Conservation (phyloP, 2,797 vertebrate species). For the Lates japonicus region DNA sequence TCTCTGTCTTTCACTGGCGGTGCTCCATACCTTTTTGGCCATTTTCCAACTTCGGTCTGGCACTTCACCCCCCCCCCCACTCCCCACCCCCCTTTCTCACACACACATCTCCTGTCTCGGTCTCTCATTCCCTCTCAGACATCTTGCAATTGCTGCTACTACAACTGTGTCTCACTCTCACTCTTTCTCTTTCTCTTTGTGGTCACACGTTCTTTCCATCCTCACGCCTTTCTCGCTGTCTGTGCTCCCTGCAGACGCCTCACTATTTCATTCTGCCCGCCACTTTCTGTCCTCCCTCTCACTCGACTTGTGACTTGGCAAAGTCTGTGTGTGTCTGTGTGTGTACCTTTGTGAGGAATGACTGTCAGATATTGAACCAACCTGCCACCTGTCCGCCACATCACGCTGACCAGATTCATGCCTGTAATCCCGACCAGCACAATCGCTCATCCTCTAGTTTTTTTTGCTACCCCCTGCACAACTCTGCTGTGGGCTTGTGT, state of each 20-base stretch:
- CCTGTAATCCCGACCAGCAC: slow-evolving; percentile 8
- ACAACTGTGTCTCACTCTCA: slow-evolving; percentile 21
- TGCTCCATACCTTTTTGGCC: slow-evolving; percentile 56
- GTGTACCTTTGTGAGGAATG: slow-evolving; percentile 1
- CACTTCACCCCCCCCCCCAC: slow-evolving; percentile 23
- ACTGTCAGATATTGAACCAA: slow-evolving; percentile 37
- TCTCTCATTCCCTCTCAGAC: slow-evolving; percentile 54
- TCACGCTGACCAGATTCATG: slow-evolving; percentile 11
- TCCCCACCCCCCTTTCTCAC: neutral
- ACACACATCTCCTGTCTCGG: slow-evolving; percentile 32
- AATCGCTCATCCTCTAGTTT: slow-evolving; percentile 4
- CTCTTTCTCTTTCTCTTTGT: slow-evolving; percentile 12
- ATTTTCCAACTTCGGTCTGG: slow-evolving; percentile 53
- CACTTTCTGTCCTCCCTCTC: slow-evolving; percentile 36
- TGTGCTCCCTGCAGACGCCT: slow-evolving; percentile 35
- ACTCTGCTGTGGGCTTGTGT: slow-evolving; percentile 27
- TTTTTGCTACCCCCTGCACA: neutral
- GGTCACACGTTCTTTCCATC: slow-evolving; percentile 45
- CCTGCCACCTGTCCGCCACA: slow-evolving; percentile 6
- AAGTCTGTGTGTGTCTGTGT: neutral
- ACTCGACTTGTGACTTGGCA: slow-evolving; percentile 20
- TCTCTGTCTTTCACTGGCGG: slow-evolving; percentile 51
- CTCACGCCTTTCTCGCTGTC: slow-evolving; percentile 29
- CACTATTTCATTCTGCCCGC: slow-evolving; percentile 35
- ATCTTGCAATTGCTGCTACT: slow-evolving; percentile 44